Conservation (phyloP, 2,888 invertebrate species). For the Biston betularia region DNA sequence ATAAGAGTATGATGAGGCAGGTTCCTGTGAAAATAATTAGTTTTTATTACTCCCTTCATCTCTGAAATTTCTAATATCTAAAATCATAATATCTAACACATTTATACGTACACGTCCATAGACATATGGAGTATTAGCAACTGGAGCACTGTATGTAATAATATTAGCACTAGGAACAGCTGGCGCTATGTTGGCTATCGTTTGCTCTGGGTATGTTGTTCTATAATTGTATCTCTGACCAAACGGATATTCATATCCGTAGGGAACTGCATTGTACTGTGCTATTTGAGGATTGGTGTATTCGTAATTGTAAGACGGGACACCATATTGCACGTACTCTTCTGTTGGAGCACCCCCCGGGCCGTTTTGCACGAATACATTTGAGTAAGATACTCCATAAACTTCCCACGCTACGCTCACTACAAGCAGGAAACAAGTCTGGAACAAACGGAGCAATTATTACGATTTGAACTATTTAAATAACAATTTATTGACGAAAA, state of each 20-base stretch:
- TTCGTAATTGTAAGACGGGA: slow-evolving; percentile 55
- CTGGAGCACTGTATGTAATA: slow-evolving; percentile 60
- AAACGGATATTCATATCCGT: slow-evolving; percentile 54
- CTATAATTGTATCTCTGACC: slow-evolving; percentile 62
- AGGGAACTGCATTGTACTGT: slow-evolving; percentile 59
- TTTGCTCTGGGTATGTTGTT: slow-evolving; percentile 61
- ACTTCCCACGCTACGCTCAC: slow-evolving; percentile 52
- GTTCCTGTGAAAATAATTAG: slow-evolving; percentile 54
- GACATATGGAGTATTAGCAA: slow-evolving; percentile 62
- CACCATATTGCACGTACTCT: slow-evolving; percentile 66
- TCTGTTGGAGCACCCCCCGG: slow-evolving; percentile 48
- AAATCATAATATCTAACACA: too few species aligned
- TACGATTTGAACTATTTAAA: slow-evolving; percentile 17
- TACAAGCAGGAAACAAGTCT: slow-evolving; percentile 57
- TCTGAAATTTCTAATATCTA: background rate
- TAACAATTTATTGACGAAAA: slow-evolving; percentile 20
- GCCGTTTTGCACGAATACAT: slow-evolving; percentile 70
- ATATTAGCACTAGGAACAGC: slow-evolving; percentile 57
- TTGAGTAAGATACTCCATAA: slow-evolving; percentile 65
- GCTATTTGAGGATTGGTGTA: slow-evolving; percentile 57
- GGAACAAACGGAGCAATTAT: slow-evolving; percentile 52
- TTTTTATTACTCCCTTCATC: background rate
- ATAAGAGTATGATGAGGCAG: slow-evolving; percentile 78
- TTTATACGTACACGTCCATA: slow-evolving; percentile 40
- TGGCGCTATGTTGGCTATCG: slow-evolving; percentile 55